Conservation (phyloP, 2,113 vertebrate genomes). For the Pleuronectes platessa region DNA sequence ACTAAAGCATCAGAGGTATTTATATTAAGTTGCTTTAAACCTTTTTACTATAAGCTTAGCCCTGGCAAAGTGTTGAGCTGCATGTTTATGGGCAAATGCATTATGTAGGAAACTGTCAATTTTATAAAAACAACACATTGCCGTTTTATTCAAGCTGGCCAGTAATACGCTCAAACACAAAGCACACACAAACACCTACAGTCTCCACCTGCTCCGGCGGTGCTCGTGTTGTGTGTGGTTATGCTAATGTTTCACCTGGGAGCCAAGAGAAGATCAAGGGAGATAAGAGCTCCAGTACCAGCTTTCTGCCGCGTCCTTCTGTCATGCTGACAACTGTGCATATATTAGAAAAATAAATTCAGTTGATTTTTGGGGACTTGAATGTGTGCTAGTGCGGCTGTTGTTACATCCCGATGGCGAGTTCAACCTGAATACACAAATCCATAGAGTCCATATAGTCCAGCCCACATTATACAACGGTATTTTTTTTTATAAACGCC, state of each 20-base stretch:
- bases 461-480: too few relatives aligned
- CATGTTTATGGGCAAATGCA: too few relatives aligned
- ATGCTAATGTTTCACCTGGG: conserved; percentile 56
- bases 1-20: too few relatives aligned
- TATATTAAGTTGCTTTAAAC: too few relatives aligned
- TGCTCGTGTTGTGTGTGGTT: conserved; percentile 23
- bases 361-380: conserved; percentile 32
- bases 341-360: conserved; percentile 68
- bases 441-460: too few relatives aligned
- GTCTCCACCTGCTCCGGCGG: neutral
- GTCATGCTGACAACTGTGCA: conserved; percentile 57
- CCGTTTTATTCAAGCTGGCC: neutral
- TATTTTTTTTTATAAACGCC: too few relatives aligned
- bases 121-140: too few relatives aligned
- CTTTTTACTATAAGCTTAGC: too few relatives aligned
- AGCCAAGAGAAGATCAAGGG: conserved; percentile 62
- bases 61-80: too few relatives aligned
- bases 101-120: neutral
- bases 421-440: neutral
- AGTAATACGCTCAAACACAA: conserved; percentile 14
- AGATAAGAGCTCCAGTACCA: conserved; percentile 68
- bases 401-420: neutral
- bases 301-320: conserved; percentile 53
- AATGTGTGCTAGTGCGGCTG: neutral
- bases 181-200: neutral